Evolutionary conservation across 2,797 vertebrate species (phyloP), one percentile per base, ranked within the genome.

Genomic region (Bovichtus variegatus): DNA sequence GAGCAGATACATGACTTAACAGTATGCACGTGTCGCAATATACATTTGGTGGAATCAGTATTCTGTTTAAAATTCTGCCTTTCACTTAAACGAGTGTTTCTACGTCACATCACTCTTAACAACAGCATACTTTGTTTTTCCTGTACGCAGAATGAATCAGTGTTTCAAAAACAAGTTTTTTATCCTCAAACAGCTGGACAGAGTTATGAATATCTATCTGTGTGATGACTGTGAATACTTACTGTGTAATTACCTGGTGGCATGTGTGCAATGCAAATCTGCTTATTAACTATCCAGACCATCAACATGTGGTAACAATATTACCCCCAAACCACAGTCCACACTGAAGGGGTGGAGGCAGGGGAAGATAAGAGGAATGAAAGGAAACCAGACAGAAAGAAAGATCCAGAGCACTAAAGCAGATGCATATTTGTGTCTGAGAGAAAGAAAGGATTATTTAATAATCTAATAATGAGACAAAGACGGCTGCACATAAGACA

Each of bases 241-340:
- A 61, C n/a, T 27, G 51, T 47, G n/a, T 34, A 68, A 82, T 78
- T 74, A 81, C 78, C 29, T 65, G 9, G 80, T 25, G 68, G 76
- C 76, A 65, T 31, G 67, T 74, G 65, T 16, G 27, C 55, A 79
- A 3, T 46, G 44, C 55, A 2, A 41, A 25, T 47, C 69, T 47
- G 63, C 60, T 77, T 41, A 63, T 73, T 65, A 79, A 82, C 46
- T 51, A n/a, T 61, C 38, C 16, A n/a, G 4, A 31, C 44, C 34
- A 31, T 64, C 36, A 74, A 74, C 82, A 75, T 73, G 70, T 84
- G 74, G 66, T 6, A 68, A 65, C 81, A 71, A 73, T 79, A 77
- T 68, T 8, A n/a, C n/a, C 31, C 31, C 63, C n/a, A 16, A 79
- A 73, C 67, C 67, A 54, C 75, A 83, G 49, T 1, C 11, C 46